These are phyloP conservation scores for Gavia stellata DNA, from an alignment of 2,113 vertebrate species.

Conservation along the genomic window DNA sequence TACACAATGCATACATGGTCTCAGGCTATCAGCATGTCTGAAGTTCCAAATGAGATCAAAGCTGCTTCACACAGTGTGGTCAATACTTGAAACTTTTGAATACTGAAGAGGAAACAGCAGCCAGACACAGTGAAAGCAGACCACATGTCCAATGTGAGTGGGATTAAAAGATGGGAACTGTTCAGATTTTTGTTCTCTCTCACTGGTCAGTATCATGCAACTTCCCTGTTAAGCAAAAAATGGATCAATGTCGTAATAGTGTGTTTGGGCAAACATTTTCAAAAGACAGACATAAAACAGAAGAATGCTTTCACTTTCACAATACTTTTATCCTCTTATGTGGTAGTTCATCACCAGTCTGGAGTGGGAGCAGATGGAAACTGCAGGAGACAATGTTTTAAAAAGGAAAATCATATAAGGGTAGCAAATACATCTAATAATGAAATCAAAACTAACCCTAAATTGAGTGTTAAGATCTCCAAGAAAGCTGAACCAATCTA, in stretches of 20 bases:
- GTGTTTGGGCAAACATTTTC: neutral
- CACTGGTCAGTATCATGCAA: neutral
- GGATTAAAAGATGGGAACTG: neutral
- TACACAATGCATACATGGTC: neutral
- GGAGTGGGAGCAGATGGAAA: neutral
- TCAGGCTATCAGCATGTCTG: neutral
- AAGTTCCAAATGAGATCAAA: neutral
- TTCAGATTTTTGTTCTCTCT: neutral
- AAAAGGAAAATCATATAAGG: neutral
- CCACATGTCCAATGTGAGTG: fast-evolving
- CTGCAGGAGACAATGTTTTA: neutral
- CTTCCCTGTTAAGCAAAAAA: neutral
- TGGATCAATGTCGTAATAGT: no score
- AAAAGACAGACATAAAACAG: neutral
- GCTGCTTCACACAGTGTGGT: neutral
- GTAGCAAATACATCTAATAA: neutral
- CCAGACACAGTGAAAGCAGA: neutral
- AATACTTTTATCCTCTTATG: neutral
- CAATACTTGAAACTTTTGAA: neutral
- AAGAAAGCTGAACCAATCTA: neutral
- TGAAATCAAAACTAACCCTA: neutral
- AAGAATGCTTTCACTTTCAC: neutral
- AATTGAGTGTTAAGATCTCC: neutral
- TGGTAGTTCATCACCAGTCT: neutral
- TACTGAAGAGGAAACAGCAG: neutral